These are phyloP conservation scores for Nyctibius grandis DNA, from an alignment of 2,797 vertebrate genomes.

Conservation along the genomic window DNA sequence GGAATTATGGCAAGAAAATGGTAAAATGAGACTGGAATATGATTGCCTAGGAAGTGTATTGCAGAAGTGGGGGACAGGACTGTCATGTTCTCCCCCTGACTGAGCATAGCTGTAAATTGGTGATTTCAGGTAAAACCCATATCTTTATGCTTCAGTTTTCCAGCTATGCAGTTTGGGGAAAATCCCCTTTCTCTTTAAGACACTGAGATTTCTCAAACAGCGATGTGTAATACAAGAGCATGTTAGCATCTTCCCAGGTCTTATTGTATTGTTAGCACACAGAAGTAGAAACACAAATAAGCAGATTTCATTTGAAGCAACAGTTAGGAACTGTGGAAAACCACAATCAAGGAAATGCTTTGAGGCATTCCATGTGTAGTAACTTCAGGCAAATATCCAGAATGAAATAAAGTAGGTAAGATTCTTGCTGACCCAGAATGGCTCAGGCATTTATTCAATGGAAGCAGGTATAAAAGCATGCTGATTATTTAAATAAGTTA, in stretches of 20 bases:
- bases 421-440: not conserved
- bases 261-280: not conserved
- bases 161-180: not conserved
- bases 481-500: not conserved
- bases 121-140: not conserved
- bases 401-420: not conserved
- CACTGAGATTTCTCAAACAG: not conserved
- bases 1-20: not conserved
- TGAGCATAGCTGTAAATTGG: not conserved
- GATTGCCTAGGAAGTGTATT: not conserved
- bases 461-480: not conserved
- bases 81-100: not conserved
- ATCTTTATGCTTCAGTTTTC: not conserved
- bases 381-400: not conserved
- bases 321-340: not conserved
- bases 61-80: not conserved
- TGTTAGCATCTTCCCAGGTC: not conserved
- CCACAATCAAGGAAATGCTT: rapidly evolving
- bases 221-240: not conserved
- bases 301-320: not conserved
- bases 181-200: not conserved
- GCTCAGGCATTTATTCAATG: not conserved
- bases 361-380: not conserved
- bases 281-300: not conserved
- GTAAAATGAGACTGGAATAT: not conserved